phyloP scores from a whole-genome alignment of 2,888 invertebrate genomes.

The Scrobipalpa costella region DNA sequence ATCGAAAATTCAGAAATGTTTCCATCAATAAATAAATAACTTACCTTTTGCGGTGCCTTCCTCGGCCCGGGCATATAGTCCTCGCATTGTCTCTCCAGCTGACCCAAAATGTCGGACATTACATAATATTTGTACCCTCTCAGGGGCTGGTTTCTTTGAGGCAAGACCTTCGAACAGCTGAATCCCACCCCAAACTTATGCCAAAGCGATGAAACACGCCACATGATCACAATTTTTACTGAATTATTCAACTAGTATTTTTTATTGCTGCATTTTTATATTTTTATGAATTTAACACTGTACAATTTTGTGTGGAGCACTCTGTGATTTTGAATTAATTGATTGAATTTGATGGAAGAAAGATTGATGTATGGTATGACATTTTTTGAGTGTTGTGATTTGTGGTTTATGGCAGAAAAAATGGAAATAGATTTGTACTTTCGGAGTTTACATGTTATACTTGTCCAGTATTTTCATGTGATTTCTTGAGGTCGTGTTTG shows the following conservation, averaged over 20 bases:
- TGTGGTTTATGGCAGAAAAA: too few relatives aligned
- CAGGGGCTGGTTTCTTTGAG: conserved; percentile 30
- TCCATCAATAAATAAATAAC: too few relatives aligned
- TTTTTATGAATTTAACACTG: background rate
- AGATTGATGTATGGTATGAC: too few relatives aligned
- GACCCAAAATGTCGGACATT: conserved; percentile 53
- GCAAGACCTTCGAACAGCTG: background rate
- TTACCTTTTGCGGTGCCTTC: conserved; percentile 61
- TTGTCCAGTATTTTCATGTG: too few relatives aligned
- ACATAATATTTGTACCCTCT: conserved; percentile 57
- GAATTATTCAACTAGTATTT: background rate
- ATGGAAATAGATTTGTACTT: too few relatives aligned
- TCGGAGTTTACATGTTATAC: too few relatives aligned
- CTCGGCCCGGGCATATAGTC: conserved; percentile 45
- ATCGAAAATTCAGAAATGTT: too few relatives aligned
- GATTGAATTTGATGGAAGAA: too few relatives aligned
- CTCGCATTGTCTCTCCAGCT: conserved; percentile 61
- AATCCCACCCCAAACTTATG: too few relatives aligned
- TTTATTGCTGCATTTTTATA: background rate
- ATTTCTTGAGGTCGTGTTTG: too few relatives aligned
- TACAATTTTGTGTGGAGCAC: background rate
- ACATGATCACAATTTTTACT: background rate
- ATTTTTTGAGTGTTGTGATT: too few relatives aligned
- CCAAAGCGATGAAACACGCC: background rate
- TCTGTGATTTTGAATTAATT: too few relatives aligned